Evolutionary conservation across 2,888 invertebrate species (phyloP).

Genomic region (Empis stercorea): DNA sequence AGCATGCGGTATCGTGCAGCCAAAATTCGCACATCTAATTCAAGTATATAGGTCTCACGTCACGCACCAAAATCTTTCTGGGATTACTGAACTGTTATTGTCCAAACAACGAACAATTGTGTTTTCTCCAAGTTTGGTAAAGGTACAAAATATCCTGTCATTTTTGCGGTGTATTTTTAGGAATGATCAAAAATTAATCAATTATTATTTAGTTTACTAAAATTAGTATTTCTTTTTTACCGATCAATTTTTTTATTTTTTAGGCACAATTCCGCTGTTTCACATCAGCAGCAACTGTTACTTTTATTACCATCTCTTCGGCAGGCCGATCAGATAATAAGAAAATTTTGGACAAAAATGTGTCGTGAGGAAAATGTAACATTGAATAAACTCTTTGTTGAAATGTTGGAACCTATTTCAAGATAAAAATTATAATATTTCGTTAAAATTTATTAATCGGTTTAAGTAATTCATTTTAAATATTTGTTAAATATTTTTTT

Average conservation of each 20-base stretch:
- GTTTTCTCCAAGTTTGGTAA: too few species aligned
- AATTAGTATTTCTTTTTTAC: too few species aligned
- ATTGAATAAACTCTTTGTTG: constrained; percentile 93
- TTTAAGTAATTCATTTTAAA: neutral
- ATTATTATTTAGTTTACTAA: too few species aligned
- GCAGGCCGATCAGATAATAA: constrained; percentile 78
- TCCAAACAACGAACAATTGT: too few species aligned
- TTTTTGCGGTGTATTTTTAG: too few species aligned
- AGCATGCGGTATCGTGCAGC: too few species aligned
- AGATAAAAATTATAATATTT: constrained; percentile 12
- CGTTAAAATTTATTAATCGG: neutral
- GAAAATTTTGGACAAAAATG: constrained; percentile 81
- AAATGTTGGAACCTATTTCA: constrained; percentile 73
- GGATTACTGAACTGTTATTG: too few species aligned
- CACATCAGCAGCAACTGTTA: constrained; percentile 73
- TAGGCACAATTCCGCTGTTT: constrained; percentile 58
- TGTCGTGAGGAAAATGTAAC: constrained; percentile 78
- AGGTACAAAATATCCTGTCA: too few species aligned
- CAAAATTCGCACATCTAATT: too few species aligned
- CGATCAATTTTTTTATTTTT: constrained; percentile 11
- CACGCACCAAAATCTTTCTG: too few species aligned
- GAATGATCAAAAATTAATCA: too few species aligned
- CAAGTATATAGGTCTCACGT: too few species aligned
- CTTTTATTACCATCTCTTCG: constrained; percentile 78
- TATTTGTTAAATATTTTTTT: neutral